Conservation (phyloP, 2,797 vertebrate genomes). For the Linurgus olivaceus region DNA sequence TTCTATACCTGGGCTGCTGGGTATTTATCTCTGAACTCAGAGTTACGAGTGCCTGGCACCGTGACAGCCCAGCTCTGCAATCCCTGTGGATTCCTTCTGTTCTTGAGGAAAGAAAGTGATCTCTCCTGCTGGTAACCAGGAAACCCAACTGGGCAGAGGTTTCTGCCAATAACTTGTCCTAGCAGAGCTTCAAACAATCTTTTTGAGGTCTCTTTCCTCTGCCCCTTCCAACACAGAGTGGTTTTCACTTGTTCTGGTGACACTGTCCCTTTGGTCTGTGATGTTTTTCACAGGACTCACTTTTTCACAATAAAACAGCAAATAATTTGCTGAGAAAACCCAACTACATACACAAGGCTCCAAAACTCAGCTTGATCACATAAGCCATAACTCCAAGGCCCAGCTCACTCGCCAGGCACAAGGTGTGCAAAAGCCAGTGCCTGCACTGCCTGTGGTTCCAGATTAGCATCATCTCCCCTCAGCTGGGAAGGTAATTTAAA, state of each 20-base stretch:
- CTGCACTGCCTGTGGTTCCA: background rate
- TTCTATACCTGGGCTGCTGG: background rate
- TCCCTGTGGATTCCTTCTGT: accelerated
- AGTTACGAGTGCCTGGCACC: accelerated
- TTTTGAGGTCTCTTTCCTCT: background rate
- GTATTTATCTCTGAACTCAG: accelerated
- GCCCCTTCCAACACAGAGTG: background rate
- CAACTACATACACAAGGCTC: accelerated
- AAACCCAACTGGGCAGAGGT: background rate
- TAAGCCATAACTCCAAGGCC: background rate
- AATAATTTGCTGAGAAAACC: background rate
- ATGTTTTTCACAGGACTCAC: background rate
- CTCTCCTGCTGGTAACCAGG: background rate
- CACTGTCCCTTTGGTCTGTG: background rate
- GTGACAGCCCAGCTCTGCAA: background rate
- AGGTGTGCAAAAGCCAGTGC: background rate
- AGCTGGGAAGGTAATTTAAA: background rate
- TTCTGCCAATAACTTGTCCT: background rate
- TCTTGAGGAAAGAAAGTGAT: background rate
- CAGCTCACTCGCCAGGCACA: background rate
- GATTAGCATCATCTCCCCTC: background rate
- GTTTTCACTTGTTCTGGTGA: background rate
- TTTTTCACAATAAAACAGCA: background rate
- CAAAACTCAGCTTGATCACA: background rate
- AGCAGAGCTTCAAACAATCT: background rate